These are phyloP conservation scores for Temnopleurus reevesii DNA, from an alignment of 53 echinoderm and acorn worm species.

Conservation along the genomic window DNA sequence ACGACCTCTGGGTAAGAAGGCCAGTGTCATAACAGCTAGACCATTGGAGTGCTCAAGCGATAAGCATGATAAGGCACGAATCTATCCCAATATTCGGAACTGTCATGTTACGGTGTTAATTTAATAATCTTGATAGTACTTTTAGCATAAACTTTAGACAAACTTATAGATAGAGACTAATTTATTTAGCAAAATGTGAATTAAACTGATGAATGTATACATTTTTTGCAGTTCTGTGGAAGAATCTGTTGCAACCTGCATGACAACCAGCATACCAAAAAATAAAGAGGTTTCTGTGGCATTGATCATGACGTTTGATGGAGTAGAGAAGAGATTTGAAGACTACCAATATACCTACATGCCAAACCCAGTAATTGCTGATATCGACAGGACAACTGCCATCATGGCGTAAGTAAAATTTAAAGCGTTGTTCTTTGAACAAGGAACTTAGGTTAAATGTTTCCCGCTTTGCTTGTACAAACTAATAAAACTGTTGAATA, in stretches of 20 bases:
- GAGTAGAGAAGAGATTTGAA: neutral
- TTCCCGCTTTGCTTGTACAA: no score
- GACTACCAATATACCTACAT: neutral
- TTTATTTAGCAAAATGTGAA: neutral
- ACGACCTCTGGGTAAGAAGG: no score
- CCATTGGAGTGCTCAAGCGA: no score
- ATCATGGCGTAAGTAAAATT: constrained; percentile 33
- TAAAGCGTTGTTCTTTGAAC: neutral
- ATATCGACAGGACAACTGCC: neutral
- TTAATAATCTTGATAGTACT: no score
- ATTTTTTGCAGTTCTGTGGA: neutral
- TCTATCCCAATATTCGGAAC: no score
- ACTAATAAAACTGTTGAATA: no score
- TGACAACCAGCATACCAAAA: neutral
- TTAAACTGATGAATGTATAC: neutral
- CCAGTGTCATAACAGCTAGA: no score
- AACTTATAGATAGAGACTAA: neutral
- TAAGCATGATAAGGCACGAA: no score
- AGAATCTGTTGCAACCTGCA: neutral
- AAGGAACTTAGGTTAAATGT: no score
- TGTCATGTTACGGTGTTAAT: no score
- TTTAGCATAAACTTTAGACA: neutral
- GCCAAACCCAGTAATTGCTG: constrained; percentile 2
- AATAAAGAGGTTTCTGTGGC: neutral
- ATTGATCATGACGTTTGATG: constrained; percentile 29